Base-by-base conservation (phyloP, 2,888 invertebrate species). In the Corythucha ciliata region DNA sequence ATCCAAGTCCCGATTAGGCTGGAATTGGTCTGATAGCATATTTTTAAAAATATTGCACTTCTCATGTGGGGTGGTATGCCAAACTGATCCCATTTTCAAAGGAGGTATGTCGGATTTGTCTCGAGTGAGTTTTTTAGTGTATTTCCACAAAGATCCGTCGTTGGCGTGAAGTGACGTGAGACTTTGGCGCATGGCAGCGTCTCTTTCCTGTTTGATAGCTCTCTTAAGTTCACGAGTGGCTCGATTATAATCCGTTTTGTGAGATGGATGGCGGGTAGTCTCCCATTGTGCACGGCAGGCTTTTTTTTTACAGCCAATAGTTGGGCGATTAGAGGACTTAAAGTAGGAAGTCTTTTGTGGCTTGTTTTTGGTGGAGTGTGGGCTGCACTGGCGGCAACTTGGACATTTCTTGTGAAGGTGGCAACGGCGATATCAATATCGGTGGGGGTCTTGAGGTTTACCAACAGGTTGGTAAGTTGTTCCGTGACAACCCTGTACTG, bases 21-120 rank as follows among this genome's bases (percentile, higher is more conserved):
- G 12, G 18, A 32, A 45, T 32, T 45, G 45, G 10, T 4, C 20
- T 12, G 29, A 4, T 12, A 45, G 32, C 4, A 25, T 18, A 18
- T 45, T 16, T 2, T 32, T 33, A 45, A 45, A 45, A 33, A 26
- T 26, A 33, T 45, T 33, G 14, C 21, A 22, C 33, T 45, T 45
- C 22, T 45, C 45, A 7, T 14, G n/a, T 32, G 33, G 33, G 24
- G 45, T 45, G 33, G 25, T 21, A 12, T 25, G 33, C 32, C 29
- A 32, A 4, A 21, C 32, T 21, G 4, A 21, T 21, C 45, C 45
- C 29, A 16, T n/a, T 45, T 33, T 45, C 22, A 45, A 33, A 21
- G 45, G 45, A 22, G 45, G 45, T 12, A 45, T 45, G 8, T 16
- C 14, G 14, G n/a, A 27, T 42, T 26, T 26, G 18, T 41, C 41